Base-by-base conservation (phyloP, 1,140 invertebrate species). In the Orchesella cincta region DNA sequence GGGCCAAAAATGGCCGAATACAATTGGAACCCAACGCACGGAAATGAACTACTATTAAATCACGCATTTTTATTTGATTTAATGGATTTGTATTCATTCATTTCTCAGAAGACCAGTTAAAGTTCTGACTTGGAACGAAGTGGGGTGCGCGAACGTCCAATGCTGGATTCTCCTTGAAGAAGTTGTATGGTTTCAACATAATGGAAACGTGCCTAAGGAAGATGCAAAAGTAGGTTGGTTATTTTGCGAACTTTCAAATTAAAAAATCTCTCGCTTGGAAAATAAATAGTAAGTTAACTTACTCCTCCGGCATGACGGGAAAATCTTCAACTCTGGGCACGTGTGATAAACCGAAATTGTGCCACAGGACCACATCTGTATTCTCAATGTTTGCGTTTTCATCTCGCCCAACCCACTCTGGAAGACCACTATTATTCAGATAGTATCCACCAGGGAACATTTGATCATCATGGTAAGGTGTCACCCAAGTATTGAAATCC, bases 221-320 rank as follows among this genome's bases (percentile, higher is more conserved):
- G 72, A 73, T 71, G 8, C 18, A 23, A 73, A 39, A 73, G 26
- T 73, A n/a, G 46, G 26, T 73, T 73, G 34, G 29, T 18, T 23
- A 31, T 31, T 14, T 33, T 31, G 31, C 39, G 20, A 2, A 67
- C 2, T 26, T 46, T 16, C 31, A 67, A 31, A 67, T 67, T 18
- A 16, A 31, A 14, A 67, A 57, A 23, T n/a, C 23, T 46, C 52
- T 31, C 31, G 8, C 8, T 12, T 46, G 39, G 20, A 46, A 12
- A 46, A 67, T 5, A 2, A 33, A 67, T 67, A 67, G 8, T 31
- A 5, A 1, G 31, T 12, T 14, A 16, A 29, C 62, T 77, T 74
- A 82, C 81, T 82, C 81, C 2, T 73, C 62, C 0, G 76, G 64
- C 81, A 82, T 80, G 18, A 82, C 74, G 5, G 81, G 81, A 34